Evolutionary conservation across 30 jellyfish, hydroid and myxozoan genomes (phyloP).

Genomic region (Sanderia malayensis): DNA sequence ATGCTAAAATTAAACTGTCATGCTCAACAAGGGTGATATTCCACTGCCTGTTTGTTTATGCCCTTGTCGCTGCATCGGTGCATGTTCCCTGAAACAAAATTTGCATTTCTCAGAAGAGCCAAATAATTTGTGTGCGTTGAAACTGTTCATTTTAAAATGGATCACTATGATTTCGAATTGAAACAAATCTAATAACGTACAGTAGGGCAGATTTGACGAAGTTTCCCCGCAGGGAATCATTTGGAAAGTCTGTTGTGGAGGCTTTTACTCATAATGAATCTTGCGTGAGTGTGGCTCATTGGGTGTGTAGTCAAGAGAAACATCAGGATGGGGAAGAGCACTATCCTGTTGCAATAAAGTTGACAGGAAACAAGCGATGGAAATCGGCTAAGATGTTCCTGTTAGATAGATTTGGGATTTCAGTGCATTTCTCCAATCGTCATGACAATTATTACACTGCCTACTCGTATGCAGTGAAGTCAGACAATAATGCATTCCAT

Average conservation of each 20-base stretch:
- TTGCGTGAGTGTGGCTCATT: slow-evolving; percentile 5
- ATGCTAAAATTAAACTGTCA: too few species aligned
- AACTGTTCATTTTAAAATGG: too few species aligned
- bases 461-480: slow-evolving; percentile 24
- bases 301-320: slow-evolving; percentile 37
- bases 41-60: too few species aligned
- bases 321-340: slow-evolving; percentile 19
- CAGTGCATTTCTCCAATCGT: slow-evolving; percentile 3
- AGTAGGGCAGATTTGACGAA: slow-evolving; percentile 11
- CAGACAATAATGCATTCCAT: slow-evolving; percentile 14
- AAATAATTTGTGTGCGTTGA: too few species aligned
- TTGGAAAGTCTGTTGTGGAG: slow-evolving; percentile 16
- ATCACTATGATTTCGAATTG: too few species aligned
- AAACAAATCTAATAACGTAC: not conserved
- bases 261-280: slow-evolving; percentile 3
- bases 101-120: too few species aligned
- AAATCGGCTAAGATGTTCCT: slow-evolving; percentile 8
- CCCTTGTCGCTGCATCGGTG: too few species aligned
- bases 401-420: not conserved
- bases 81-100: too few species aligned
- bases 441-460: slow-evolving; percentile 46
- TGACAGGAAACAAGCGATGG: slow-evolving; percentile 7
- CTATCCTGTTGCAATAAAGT: slow-evolving; percentile 18
- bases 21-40: too few species aligned
- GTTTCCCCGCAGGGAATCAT: slow-evolving; percentile 36